A percentile compares a stretch with the other conserved stretches of the same genome.
phyloP scores from a whole-genome alignment of 2,113 vertebrate species.

The Anthoscopus minutus region DNA sequence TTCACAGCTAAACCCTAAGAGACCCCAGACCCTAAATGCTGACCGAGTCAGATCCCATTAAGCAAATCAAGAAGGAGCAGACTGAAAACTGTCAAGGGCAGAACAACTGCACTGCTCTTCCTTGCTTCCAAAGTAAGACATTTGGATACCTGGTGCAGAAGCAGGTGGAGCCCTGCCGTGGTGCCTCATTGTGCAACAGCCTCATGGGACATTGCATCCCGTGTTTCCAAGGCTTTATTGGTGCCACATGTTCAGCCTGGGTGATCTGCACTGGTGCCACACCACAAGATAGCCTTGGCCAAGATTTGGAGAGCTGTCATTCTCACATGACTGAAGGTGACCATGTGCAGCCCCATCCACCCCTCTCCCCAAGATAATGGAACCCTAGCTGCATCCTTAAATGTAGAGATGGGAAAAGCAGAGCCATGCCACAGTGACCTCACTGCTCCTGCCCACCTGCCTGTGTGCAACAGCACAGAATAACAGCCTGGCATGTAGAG shows the following conservation, averaged over 20 bases:
- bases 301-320: not conserved
- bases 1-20: not conserved
- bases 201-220: fast-evolving
- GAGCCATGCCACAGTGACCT: fast-evolving
- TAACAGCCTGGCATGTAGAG: not conserved
- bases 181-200: not conserved
- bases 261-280: fast-evolving
- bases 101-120: not conserved
- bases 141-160: too few species aligned
- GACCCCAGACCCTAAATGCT: not conserved
- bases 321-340: not conserved
- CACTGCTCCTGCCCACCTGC: not conserved
- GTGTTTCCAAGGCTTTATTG: fast-evolving
- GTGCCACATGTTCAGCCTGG: fast-evolving
- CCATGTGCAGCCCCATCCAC: not conserved
- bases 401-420: not conserved
- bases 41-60: not conserved
- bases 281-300: not conserved
- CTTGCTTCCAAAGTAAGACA: not conserved
- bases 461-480: fast-evolving
- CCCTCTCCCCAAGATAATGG: not conserved
- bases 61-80: not conserved
- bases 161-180: not conserved
- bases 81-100: not conserved
- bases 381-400: not conserved